A percentile compares a stretch with the other conserved stretches of the same genome.
phyloP scores from a whole-genome alignment of 1,140 invertebrate genomes.

The Kradibia gibbosae region DNA sequence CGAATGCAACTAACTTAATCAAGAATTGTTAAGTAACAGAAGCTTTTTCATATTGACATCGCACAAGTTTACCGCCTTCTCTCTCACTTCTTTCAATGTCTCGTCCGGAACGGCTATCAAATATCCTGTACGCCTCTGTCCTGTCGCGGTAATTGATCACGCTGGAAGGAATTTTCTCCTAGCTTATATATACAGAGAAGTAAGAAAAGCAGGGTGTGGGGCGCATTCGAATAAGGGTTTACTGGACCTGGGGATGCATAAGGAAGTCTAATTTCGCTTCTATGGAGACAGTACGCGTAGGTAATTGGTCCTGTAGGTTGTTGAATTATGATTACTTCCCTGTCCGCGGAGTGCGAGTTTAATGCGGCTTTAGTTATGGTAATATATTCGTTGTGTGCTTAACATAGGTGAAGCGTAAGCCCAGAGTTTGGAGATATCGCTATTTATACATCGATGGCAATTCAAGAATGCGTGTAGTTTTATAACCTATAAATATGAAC shows the following conservation, averaged over 20 bases:
- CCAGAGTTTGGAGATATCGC: not conserved
- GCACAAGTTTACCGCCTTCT: too few relatives aligned
- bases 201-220: too few relatives aligned
- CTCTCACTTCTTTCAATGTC: too few relatives aligned
- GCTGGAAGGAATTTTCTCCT: too few relatives aligned
- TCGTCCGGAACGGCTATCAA: too few relatives aligned
- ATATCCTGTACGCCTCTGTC: too few relatives aligned
- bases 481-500: too few relatives aligned
- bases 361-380: not conserved
- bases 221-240: not conserved
- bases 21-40: too few relatives aligned
- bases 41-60: too few relatives aligned
- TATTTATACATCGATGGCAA: conserved; percentile 10
- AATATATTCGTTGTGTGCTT: conserved; percentile 4
- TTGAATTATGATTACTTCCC: not conserved
- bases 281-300: not conserved
- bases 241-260: not conserved
- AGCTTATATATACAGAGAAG: too few relatives aligned
- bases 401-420: not conserved
- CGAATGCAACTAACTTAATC: too few relatives aligned
- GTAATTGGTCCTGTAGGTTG: not conserved
- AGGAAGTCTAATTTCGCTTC: not conserved
- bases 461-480: not conserved
- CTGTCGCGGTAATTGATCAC: too few relatives aligned
- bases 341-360: not conserved